phyloP scores from a whole-genome alignment of 2,113 vertebrate species.

The Anser cygnoides region DNA sequence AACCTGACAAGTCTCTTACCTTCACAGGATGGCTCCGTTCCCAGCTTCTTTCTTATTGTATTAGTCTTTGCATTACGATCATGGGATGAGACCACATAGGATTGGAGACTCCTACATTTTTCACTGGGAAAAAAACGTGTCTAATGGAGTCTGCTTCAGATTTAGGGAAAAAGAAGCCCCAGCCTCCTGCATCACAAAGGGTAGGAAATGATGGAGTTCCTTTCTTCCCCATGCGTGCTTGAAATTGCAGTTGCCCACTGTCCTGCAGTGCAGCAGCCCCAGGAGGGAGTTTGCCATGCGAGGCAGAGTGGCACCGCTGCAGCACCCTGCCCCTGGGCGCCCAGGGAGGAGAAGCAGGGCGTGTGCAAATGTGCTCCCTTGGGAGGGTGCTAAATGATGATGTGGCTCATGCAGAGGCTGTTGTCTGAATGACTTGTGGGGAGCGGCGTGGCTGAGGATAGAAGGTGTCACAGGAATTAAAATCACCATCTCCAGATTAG shows the following conservation, averaged over 20 bases:
- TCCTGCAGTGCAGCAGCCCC: neutral
- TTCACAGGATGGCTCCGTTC: neutral
- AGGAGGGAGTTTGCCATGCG: neutral
- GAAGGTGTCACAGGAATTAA: constrained; percentile 29
- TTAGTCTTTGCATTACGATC: neutral
- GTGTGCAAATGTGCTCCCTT: neutral
- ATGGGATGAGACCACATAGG: neutral
- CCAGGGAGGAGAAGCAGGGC: neutral
- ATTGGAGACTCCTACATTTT: neutral
- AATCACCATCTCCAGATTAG: neutral
- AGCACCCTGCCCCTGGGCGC: fast-evolving
- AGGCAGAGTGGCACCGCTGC: neutral
- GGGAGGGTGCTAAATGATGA: neutral
- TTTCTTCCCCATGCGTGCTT: neutral
- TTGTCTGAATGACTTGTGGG: neutral
- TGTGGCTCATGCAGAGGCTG: neutral
- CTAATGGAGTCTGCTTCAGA: neutral
- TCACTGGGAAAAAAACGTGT: neutral
- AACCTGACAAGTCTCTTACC: neutral
- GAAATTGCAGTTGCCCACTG: neutral
- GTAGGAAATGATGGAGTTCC: neutral
- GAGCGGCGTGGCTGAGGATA: neutral
- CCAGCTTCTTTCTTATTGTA: neutral
- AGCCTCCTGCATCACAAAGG: fast-evolving
- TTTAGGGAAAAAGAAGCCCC: neutral